These are phyloP conservation scores for Sarcophaga carnaria DNA, from an alignment of 2,888 invertebrate genomes.

Conservation along the genomic window DNA sequence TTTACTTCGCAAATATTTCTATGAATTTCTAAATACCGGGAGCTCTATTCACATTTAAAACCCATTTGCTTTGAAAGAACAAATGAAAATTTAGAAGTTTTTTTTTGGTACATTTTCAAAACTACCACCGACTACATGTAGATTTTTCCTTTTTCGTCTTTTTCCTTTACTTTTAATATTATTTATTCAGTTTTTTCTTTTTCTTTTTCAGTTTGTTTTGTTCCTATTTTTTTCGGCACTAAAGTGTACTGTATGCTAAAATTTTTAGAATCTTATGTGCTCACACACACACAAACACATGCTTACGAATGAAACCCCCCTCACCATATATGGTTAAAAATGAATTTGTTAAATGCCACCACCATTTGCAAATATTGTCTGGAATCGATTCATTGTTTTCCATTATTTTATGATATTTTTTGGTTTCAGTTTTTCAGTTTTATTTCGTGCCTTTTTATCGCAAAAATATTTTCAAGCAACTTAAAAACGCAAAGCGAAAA, in stretches of 20 bases:
- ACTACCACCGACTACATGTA: not conserved
- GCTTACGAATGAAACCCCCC: constrained; percentile 52
- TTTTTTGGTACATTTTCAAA: not conserved
- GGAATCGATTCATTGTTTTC: constrained; percentile 65
- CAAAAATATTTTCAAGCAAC: constrained; percentile 32
- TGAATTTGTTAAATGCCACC: constrained; percentile 71
- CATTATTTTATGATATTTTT: constrained; percentile 62
- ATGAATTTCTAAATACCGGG: too few relatives aligned
- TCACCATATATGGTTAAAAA: constrained; percentile 68
- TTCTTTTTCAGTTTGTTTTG: not conserved
- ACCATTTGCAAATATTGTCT: constrained; percentile 69
- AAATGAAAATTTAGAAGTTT: too few relatives aligned
- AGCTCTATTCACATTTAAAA: too few relatives aligned
- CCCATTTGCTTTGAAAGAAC: too few relatives aligned
- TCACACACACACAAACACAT: not conserved
- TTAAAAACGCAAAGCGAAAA: not conserved
- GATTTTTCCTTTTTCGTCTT: constrained; percentile 6
- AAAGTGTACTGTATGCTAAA: not conserved
- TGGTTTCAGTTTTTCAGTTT: constrained; percentile 29
- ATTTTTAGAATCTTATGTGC: constrained; percentile 44
- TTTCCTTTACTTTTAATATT: not conserved
- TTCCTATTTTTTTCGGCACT: not conserved
- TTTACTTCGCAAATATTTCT: too few relatives aligned
- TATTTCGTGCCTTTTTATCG: constrained; percentile 37
- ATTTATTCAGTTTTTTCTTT: constrained; percentile 57